Percentiles rank a stretch among this genome's conserved stretches.
These are phyloP conservation scores for Esox masquinongy DNA, from an alignment of 2,797 vertebrate genomes.

Conservation along the genomic window DNA sequence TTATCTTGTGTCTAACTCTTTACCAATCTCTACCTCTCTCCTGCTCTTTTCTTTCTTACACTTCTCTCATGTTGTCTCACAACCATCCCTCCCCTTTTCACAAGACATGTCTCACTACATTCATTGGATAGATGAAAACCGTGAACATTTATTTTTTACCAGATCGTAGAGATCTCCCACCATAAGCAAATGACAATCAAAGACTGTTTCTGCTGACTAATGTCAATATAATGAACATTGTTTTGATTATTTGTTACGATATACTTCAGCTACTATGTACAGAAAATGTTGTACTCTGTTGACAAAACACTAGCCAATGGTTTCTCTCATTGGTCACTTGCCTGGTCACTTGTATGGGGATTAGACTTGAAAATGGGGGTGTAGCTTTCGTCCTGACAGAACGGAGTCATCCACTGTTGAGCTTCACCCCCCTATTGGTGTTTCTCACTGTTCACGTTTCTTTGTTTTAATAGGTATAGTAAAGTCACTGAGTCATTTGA, in stretches of 20 bases:
- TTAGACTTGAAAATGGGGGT: constrained; percentile 6
- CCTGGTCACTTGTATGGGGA: constrained; percentile 23
- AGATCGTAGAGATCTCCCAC: constrained; percentile 44
- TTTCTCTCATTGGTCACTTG: constrained; percentile 9
- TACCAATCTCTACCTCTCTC: constrained; percentile 36
- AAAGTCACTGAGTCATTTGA: constrained; percentile 56
- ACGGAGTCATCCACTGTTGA: constrained; percentile 34
- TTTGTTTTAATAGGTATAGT: constrained; percentile 48
- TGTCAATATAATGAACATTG: constrained; percentile 25
- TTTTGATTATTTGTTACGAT: constrained; percentile 55
- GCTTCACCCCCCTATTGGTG: constrained; percentile 17
- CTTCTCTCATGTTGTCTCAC: constrained; percentile 17
- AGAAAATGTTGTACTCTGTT: constrained; percentile 42
- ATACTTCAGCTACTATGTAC: constrained; percentile 46
- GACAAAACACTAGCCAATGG: constrained; percentile 13
- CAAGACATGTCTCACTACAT: constrained; percentile 23
- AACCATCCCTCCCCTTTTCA: constrained; percentile 24
- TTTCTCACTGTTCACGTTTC: constrained; percentile 62
- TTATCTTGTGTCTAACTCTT: constrained; percentile 39
- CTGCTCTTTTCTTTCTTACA: constrained; percentile 22
- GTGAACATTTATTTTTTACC: constrained; percentile 27
- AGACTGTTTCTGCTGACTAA: constrained; percentile 45
- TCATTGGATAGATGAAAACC: constrained; percentile 24
- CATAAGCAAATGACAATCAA: constrained; percentile 77
- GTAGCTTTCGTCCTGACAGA: constrained; percentile 26